phyloP scores from a whole-genome alignment of 2,113 vertebrate genomes.

The Ranitomeya imitator region DNA sequence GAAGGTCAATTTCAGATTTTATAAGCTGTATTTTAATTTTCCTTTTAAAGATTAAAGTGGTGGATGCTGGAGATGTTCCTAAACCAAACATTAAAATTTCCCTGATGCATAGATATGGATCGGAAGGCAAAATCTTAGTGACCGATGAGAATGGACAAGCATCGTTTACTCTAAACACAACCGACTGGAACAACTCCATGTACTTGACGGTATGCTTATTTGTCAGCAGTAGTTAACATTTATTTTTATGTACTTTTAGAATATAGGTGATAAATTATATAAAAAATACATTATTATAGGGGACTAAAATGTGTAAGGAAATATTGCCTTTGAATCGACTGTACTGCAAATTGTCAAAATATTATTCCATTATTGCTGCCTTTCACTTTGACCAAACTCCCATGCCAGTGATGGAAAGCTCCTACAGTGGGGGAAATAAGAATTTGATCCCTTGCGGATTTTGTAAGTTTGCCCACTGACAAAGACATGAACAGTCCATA shows the following conservation, averaged over 20 bases:
- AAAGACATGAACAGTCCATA: too few relatives aligned
- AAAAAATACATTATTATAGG: too few relatives aligned
- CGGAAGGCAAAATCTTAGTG: constrained; percentile 57
- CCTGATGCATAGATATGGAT: not conserved
- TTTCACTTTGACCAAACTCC: too few relatives aligned
- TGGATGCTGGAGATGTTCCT: constrained; percentile 58
- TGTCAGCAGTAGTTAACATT: not conserved
- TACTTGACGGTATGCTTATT: constrained; percentile 25
- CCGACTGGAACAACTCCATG: constrained; percentile 59
- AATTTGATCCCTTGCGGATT: too few relatives aligned
- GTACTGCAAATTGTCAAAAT: too few relatives aligned
- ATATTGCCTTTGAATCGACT: too few relatives aligned
- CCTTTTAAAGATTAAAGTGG: constrained; percentile 62
- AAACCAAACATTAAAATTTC: constrained; percentile 60
- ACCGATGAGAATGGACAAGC: constrained; percentile 59
- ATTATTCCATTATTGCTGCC: too few relatives aligned
- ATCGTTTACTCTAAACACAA: constrained; percentile 59
- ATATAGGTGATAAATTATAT: not conserved
- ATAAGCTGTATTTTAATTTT: not conserved
- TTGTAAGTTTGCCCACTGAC: too few relatives aligned
- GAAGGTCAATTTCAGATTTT: not conserved
- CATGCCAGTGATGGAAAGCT: too few relatives aligned
- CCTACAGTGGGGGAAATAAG: too few relatives aligned
- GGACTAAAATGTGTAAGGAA: too few relatives aligned
- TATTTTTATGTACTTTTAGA: not conserved